Evolutionary conservation across 2,888 invertebrate genomes (phyloP), one percentile per base, ranked within the genome.

Genomic region (Stegana nigrithorax): DNA sequence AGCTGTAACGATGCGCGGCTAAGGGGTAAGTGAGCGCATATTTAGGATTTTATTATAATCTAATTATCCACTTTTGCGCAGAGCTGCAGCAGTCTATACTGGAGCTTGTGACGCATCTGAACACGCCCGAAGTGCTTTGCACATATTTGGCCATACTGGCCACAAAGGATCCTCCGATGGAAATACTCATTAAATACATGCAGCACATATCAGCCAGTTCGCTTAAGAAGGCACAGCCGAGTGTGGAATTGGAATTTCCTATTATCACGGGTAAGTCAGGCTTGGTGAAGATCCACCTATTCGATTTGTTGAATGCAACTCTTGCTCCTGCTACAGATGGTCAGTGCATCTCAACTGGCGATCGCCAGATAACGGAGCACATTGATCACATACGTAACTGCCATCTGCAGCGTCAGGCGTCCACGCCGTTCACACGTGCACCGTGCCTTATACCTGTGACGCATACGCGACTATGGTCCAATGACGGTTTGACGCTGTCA

Each of bases 11-110:
- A 85, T 71, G 62, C 64, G 2, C 78, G 78, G 14, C 61, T 86
- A 39, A 75, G 73, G 67, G 84, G 85, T 84, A 12, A 67, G 62
- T 59, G n/a, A n/a, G n/a, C n/a, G n/a, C n/a, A n/a, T n/a, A n/a
- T n/a, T n/a, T n/a, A n/a, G n/a, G n/a, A n/a, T n/a, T n/a, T n/a
- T n/a, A n/a, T n/a, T n/a, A n/a, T n/a, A n/a, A n/a, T n/a, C n/a
- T n/a, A n/a, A n/a, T n/a, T n/a, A n/a, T n/a, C n/a, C n/a, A n/a
- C n/a, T n/a, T n/a, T n/a, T n/a, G n/a, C n/a, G n/a, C 81, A 91
- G 92, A 91, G 64, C 83, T 92, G 14, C 92, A 91, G 70, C 87
- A 88, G 71, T 89, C 90, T 53, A 87, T 91, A 58, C 82, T 92
- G 44, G 90, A 91, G 80, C 87, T 92, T 55, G 87, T 92, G 42